Conservation (phyloP, 1,140 invertebrate genomes). For the Neelides sp. region DNA sequence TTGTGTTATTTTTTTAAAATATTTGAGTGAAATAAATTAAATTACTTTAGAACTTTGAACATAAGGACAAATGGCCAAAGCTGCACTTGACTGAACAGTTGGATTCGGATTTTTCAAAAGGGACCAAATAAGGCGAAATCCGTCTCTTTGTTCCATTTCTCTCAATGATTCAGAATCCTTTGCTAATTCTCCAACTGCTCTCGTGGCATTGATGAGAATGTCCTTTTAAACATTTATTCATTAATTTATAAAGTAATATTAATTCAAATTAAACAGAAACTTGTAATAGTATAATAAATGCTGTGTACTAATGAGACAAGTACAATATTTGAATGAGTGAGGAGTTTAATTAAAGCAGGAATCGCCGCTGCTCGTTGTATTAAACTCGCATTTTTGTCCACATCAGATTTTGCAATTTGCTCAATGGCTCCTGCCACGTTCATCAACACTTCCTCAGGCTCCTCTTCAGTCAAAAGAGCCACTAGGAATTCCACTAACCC, state of each 20-base stretch:
- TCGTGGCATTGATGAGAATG: conserved; percentile 70
- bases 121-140: conserved; percentile 82
- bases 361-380: conserved; percentile 51
- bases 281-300: neutral
- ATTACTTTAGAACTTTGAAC: conserved; percentile 67
- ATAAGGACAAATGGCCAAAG: conserved; percentile 79
- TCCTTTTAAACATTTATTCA: conserved; percentile 34
- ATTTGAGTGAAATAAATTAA: no score
- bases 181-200: conserved; percentile 67
- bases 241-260: neutral
- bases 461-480: conserved; percentile 18
- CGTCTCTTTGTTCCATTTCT: conserved; percentile 73
- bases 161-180: conserved; percentile 42
- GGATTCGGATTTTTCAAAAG: conserved; percentile 69
- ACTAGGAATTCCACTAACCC: conserved; percentile 23
- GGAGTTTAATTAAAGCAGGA: conserved; percentile 50
- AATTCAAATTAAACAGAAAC: neutral
- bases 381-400: conserved; percentile 1
- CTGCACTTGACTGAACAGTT: conserved; percentile 73
- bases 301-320: neutral
- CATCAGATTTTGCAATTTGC: conserved; percentile 14
- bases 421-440: conserved; percentile 76
- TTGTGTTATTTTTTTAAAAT: no score
- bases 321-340: conserved; percentile 35
- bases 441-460: conserved; percentile 48